A percentile compares a stretch with the other conserved stretches of the same genome.
Evolutionary conservation across 2,797 vertebrate species (phyloP).

Genomic region (Diglossa cyanea): DNA sequence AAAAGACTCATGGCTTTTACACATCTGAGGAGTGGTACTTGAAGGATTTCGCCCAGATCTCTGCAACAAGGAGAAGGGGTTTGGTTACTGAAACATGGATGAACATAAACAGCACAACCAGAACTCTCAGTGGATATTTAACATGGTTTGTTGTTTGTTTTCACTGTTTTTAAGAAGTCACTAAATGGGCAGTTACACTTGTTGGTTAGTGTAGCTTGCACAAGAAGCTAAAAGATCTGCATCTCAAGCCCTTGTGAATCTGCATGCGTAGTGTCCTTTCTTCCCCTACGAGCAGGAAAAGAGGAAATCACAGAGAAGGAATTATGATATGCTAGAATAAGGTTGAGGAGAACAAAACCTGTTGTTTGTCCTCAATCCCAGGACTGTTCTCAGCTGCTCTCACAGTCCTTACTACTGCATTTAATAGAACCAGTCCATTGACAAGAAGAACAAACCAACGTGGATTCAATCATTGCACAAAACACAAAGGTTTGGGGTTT

Average conservation of each 20-base stretch:
- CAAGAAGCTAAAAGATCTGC: background rate
- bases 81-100: background rate
- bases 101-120: background rate
- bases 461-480: background rate
- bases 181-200: background rate
- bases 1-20: constrained; percentile 92
- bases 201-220: background rate
- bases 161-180: background rate
- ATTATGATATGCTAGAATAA: background rate
- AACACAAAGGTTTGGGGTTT: fast-evolving
- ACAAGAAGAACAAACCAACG: background rate
- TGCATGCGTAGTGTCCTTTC: background rate
- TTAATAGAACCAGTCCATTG: background rate
- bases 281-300: background rate
- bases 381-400: background rate
- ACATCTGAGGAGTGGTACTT: constrained; percentile 86
- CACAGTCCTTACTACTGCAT: background rate
- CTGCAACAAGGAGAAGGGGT: constrained; percentile 63
- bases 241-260: background rate
- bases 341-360: background rate
- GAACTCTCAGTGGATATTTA: background rate
- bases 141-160: background rate
- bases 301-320: background rate
- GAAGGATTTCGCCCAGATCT: constrained; percentile 87
- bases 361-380: background rate